A percentile compares a stretch with the other conserved stretches of the same genome.
These are phyloP conservation scores for Polymixis flavicincta DNA, from an alignment of 2,888 invertebrate species.

Conservation along the genomic window DNA sequence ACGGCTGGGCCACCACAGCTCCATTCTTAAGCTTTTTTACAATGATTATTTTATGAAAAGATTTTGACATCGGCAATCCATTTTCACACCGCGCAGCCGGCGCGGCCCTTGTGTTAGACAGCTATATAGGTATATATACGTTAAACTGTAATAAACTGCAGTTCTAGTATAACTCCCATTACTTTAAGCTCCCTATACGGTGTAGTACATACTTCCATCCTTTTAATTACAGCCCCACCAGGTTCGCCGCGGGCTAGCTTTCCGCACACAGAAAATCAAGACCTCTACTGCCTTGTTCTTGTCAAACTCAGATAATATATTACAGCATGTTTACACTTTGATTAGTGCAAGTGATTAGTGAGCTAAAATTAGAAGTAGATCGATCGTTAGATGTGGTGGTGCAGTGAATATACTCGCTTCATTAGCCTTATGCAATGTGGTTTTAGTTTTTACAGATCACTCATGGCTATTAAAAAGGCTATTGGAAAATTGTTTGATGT, in stretches of 20 bases:
- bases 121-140: background rate
- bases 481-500: constrained; percentile 26
- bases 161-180: constrained; percentile 22
- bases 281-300: constrained; percentile 54
- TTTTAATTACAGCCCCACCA: constrained; percentile 46
- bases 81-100: constrained; percentile 1
- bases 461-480: background rate
- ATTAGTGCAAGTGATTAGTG: constrained; percentile 58
- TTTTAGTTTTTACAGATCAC: constrained; percentile 8
- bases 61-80: background rate
- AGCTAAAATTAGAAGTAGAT: constrained; percentile 31
- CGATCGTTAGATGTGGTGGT: constrained; percentile 22
- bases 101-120: background rate
- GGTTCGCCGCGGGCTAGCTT: constrained; percentile 43
- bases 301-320: constrained; percentile 58
- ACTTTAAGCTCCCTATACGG: constrained; percentile 37
- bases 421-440: constrained; percentile 18
- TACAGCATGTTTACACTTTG: constrained; percentile 53
- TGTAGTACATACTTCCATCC: constrained; percentile 15
- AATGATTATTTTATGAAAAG: background rate
- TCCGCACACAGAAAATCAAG: constrained; percentile 61
- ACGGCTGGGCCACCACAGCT: no score
- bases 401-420: constrained; percentile 8
- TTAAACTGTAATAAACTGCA: constrained; percentile 28
- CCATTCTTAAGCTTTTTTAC: background rate